Conservation (phyloP, 2,113 vertebrate genomes). For the Cavia aperea region DNA sequence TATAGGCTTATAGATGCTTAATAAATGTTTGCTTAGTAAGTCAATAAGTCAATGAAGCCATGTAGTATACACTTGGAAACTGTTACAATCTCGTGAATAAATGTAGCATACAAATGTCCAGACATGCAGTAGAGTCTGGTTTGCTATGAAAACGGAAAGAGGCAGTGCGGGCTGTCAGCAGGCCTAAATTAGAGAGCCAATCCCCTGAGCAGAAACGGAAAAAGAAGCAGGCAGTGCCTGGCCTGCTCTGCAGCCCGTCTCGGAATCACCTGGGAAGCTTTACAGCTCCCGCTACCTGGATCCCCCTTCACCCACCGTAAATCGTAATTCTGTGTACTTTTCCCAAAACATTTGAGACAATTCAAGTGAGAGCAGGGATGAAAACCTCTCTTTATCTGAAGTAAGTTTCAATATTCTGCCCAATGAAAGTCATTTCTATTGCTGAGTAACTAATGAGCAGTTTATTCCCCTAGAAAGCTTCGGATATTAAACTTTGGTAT, state of each 20-base stretch:
- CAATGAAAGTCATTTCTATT: not conserved
- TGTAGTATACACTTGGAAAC: not conserved
- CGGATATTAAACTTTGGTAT: not conserved
- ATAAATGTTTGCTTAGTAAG: slow-evolving; percentile 20
- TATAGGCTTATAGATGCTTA: not conserved
- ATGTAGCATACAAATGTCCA: not conserved
- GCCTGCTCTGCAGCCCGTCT: not conserved
- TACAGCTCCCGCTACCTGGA: not conserved
- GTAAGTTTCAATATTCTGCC: not conserved
- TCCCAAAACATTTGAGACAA: not conserved
- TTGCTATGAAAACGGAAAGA: not conserved
- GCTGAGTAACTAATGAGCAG: not conserved
- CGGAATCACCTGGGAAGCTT: not conserved
- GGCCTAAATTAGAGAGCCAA: not conserved
- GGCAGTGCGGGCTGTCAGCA: not conserved
- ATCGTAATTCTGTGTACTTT: not conserved
- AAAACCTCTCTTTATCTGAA: not conserved
- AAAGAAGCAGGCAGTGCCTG: accelerated
- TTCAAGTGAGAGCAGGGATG: not conserved
- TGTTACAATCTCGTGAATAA: not conserved
- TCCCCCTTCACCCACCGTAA: not conserved
- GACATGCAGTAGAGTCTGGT: not conserved
- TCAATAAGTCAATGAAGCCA: not conserved
- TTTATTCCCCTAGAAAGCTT: slow-evolving; percentile 32
- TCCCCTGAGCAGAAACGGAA: not conserved